These are phyloP conservation scores for Myiothlypis chrysogaster DNA, from an alignment of 2,797 vertebrate species.

Conservation along the genomic window DNA sequence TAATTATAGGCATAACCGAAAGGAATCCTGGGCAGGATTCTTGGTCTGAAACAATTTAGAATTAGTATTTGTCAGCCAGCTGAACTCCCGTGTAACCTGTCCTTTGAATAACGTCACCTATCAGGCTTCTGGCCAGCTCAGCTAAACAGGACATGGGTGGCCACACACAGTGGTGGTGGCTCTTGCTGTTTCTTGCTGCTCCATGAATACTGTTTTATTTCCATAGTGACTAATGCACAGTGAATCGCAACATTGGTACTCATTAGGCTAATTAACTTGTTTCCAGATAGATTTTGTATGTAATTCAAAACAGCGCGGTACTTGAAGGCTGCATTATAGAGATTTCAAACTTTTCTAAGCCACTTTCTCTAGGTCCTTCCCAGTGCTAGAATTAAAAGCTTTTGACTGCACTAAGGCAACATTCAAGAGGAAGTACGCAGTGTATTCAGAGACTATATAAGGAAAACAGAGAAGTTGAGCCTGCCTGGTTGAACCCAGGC, in stretches of 20 bases:
- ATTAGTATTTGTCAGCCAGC: neutral
- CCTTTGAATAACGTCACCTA: neutral
- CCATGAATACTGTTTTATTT: neutral
- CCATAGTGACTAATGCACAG: neutral
- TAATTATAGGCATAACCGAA: neutral
- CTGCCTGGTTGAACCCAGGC: neutral
- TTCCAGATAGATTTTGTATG: neutral
- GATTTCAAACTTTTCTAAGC: neutral
- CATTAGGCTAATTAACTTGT: neutral
- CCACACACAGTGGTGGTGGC: neutral
- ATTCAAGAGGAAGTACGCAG: neutral
- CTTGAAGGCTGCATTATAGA: neutral
- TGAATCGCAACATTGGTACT: neutral
- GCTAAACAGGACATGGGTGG: neutral
- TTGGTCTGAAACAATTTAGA: neutral
- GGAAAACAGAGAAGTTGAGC: neutral
- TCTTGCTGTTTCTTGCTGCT: neutral
- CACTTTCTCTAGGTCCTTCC: neutral
- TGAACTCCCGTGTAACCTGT: neutral
- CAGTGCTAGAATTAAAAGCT: neutral
- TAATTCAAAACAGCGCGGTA: neutral
- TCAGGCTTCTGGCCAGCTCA: constrained; percentile 10
- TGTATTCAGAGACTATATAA: neutral
- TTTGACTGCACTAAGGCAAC: neutral
- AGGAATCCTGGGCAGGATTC: neutral